Base-by-base conservation (phyloP, 2,797 vertebrate species). In the Lindbergichthys nudifrons region DNA sequence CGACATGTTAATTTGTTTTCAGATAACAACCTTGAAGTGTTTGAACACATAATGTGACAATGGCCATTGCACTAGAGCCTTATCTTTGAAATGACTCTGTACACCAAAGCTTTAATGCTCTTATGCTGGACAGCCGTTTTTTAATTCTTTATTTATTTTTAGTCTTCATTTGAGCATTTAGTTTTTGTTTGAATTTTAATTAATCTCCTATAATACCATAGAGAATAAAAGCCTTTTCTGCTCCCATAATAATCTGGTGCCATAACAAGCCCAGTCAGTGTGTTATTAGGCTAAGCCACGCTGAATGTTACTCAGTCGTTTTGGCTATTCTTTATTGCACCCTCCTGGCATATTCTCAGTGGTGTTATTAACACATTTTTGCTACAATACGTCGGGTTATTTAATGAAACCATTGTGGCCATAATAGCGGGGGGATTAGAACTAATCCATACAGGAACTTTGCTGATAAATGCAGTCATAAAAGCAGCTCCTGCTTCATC, bases 351-450 rank as follows among this genome's bases (percentile, higher is more conserved):
- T 83, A 86, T 81, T 80, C 81, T 77, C 60, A 9, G 64, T 43
- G 73, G 76, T 82, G 90, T 89, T 81, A 87, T 89, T 92, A 85
- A 87, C 83, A 79, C 74, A 83, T 84, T 90, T 92, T 73, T 73
- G 73, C 79, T 71, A 81, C 87, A 93, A 88, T 91, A 87, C 88
- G 80, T 66, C 3, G 54, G 73, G 70, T 87, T 89, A 88, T 92
- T 93, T 87, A 91, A 89, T 91, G 86, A 90, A 91, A 89, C 84
- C 73, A 85, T 85, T 88, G 86, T 91, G 83, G 70, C 73, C 80
- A 68, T 81, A 87, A 87, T 86, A 73, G 70, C 60, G 73, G 73
- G 79, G 79, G 87, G 89, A 93, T 92, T 89, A 91, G 58, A 78
- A 64, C 75, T 90, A 92, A 92, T 90, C 88, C 89, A 83, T 75